phyloP scores from a whole-genome alignment of 2,888 invertebrate species.

The Mystacides longicornis region DNA sequence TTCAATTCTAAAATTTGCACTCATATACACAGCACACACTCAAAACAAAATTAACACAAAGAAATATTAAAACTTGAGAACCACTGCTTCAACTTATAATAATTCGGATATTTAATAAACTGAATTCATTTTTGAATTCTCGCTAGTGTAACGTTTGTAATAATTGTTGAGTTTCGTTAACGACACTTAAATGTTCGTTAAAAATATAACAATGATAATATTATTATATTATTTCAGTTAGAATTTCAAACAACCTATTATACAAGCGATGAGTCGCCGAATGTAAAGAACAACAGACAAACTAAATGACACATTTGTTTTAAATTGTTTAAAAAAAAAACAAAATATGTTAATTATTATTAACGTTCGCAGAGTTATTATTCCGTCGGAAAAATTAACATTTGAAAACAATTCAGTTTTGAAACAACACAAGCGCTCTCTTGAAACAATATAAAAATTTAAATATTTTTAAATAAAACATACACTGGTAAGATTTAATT shows the following conservation, averaged over 20 bases:
- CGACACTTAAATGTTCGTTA: too few species aligned
- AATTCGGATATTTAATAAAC: too few species aligned
- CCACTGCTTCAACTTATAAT: too few species aligned
- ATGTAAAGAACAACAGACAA: not conserved
- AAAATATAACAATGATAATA: not conserved
- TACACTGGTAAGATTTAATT: not conserved
- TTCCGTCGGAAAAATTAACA: not conserved
- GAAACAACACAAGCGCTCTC: not conserved
- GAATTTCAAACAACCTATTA: not conserved
- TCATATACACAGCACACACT: too few species aligned
- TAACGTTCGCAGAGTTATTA: not conserved
- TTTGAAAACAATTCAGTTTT: conserved; percentile 1
- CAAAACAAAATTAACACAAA: too few species aligned
- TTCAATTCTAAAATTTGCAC: too few species aligned
- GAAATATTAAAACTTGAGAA: too few species aligned
- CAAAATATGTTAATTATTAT: conserved; percentile 2
- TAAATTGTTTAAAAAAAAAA: not conserved
- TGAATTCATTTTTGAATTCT: too few species aligned
- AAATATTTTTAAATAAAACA: not conserved
- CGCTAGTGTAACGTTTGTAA: too few species aligned
- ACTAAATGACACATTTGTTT: not conserved
- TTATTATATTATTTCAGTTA: not conserved
- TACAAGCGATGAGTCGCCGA: not conserved
- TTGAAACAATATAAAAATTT: not conserved
- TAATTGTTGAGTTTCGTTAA: too few species aligned